These are phyloP conservation scores for Sitta europaea DNA, from an alignment of 2,113 vertebrate genomes.

Conservation along the genomic window DNA sequence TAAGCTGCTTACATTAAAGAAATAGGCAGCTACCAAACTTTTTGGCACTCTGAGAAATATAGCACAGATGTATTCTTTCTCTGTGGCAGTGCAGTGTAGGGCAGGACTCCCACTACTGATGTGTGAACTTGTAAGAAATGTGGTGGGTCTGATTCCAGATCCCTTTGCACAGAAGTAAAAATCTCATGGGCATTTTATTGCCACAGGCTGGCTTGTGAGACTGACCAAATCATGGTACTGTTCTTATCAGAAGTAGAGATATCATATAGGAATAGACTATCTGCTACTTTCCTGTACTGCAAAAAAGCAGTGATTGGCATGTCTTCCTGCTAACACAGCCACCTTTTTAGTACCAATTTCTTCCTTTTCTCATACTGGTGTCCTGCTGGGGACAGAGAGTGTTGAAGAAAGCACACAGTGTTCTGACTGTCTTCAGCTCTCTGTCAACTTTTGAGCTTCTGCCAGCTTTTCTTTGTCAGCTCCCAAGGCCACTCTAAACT, in stretches of 20 bases:
- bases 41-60: neutral
- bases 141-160: neutral
- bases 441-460: neutral
- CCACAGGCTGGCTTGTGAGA: neutral
- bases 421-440: neutral
- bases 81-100: neutral
- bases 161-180: neutral
- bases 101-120: neutral
- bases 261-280: neutral
- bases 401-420: neutral
- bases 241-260: neutral
- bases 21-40: neutral
- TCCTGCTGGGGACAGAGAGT: neutral
- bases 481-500: neutral
- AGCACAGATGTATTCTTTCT: neutral
- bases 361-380: neutral
- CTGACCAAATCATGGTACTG: neutral
- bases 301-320: neutral
- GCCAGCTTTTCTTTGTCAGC: neutral
- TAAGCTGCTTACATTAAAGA: neutral
- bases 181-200: neutral
- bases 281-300: neutral
- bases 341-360: neutral
- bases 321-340: neutral
- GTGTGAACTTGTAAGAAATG: neutral